Evolutionary conservation across 2,888 invertebrate species (phyloP).

Genomic region (Cosmia trapezina): DNA sequence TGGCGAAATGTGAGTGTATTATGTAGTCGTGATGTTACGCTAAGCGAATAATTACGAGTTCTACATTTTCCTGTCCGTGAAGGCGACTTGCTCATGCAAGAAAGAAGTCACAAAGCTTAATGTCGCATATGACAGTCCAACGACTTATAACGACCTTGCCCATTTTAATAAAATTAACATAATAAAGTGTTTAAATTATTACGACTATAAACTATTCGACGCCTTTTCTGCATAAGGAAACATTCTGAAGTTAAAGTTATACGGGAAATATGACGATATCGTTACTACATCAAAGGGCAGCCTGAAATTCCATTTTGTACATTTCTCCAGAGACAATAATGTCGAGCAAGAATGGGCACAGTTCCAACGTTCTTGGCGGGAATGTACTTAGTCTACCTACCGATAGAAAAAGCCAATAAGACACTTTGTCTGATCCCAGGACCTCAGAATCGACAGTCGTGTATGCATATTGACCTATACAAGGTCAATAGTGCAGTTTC

Average conservation of each 20-base stretch:
- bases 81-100: not conserved
- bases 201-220: not conserved
- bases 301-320: not conserved
- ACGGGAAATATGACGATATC: not conserved
- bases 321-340: not conserved
- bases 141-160: slow-evolving; percentile 8
- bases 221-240: not conserved
- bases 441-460: not conserved
- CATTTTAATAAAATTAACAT: slow-evolving; percentile 12
- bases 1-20: too few relatives aligned
- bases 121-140: slow-evolving; percentile 7
- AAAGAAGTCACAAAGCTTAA: slow-evolving; percentile 4
- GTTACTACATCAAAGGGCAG: not conserved
- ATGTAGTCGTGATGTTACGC: too few relatives aligned
- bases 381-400: not conserved
- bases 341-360: slow-evolving; percentile 7
- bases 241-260: not conserved
- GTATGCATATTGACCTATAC: not conserved
- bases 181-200: slow-evolving; percentile 7
- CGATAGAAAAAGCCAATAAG: not conserved
- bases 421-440: not conserved
- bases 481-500: slow-evolving; percentile 13
- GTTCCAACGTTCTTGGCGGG: slow-evolving; percentile 2
- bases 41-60: not conserved
- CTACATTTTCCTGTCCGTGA: not conserved